These are phyloP conservation scores for Mesorhabditis spiculigera DNA, from an alignment of 2,888 invertebrate genomes.

Conservation along the genomic window DNA sequence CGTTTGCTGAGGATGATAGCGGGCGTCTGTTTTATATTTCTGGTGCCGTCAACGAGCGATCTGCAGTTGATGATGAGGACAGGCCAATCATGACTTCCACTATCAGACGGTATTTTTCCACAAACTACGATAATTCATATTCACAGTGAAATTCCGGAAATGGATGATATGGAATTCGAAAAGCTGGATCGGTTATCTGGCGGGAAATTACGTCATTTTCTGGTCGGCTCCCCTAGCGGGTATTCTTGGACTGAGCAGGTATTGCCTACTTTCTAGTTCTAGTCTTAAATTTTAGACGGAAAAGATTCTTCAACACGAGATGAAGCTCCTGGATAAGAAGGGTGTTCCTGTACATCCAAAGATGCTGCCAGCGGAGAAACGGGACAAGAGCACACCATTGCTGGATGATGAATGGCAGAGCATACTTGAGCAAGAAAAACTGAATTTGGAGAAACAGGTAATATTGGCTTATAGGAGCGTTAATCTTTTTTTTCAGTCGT, in stretches of 20 bases:
- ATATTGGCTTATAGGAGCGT: not conserved
- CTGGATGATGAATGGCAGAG: not conserved
- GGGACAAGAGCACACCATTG: conserved; percentile 12
- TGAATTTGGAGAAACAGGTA: not conserved
- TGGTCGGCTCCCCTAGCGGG: conserved; percentile 58
- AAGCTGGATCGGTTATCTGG: conserved; percentile 45
- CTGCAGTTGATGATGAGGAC: conserved; percentile 52
- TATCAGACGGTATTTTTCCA: conserved; percentile 30
- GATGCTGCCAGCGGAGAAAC: conserved; percentile 47
- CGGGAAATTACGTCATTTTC: conserved; percentile 53
- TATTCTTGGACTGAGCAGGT: conserved; percentile 55
- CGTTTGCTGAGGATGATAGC: conserved; percentile 54
- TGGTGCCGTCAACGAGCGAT: conserved; percentile 45
- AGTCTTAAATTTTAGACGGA: conserved; percentile 36
- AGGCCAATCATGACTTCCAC: conserved; percentile 50
- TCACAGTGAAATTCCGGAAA: conserved; percentile 48
- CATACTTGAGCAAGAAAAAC: not conserved
- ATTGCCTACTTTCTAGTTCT: not conserved
- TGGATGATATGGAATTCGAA: conserved; percentile 51
- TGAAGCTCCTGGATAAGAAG: conserved; percentile 28
- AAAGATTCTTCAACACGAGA: conserved; percentile 47
- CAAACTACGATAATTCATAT: not conserved
- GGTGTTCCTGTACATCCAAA: conserved; percentile 43
- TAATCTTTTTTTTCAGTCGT: no score
- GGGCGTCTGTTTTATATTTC: conserved; percentile 52